These are phyloP conservation scores for Galendromus occidentalis DNA, from an alignment of 1,140 invertebrate genomes.

Conservation along the genomic window DNA sequence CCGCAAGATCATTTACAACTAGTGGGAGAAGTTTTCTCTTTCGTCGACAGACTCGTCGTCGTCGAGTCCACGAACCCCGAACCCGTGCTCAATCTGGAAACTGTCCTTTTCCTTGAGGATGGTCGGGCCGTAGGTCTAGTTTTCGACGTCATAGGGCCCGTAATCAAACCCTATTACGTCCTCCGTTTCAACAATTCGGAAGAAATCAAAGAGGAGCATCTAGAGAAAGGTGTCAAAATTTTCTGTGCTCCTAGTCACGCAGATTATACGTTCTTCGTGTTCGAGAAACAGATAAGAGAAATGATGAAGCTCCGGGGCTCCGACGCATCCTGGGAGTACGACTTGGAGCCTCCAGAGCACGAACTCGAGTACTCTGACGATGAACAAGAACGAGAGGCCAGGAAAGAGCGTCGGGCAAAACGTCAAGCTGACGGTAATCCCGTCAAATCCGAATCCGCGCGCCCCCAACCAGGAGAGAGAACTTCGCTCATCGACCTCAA, in stretches of 20 bases:
- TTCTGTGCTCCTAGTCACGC: background rate
- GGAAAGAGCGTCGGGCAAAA: background rate
- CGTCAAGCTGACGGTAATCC: background rate
- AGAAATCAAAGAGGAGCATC: background rate
- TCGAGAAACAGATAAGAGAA: background rate
- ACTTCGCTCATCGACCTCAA: too few species aligned
- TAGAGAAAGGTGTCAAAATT: background rate
- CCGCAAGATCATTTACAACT: background rate
- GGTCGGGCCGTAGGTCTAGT: background rate
- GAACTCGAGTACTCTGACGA: slow-evolving; percentile 9
- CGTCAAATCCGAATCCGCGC: background rate
- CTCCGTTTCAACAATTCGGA: slow-evolving; percentile 3
- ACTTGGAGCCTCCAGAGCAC: background rate
- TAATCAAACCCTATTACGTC: background rate
- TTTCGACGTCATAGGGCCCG: background rate
- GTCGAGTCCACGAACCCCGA: background rate
- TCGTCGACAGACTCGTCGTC: background rate
- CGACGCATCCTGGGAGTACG: slow-evolving; percentile 1
- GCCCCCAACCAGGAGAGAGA: too few species aligned
- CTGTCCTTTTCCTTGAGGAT: background rate
- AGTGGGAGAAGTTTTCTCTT: background rate
- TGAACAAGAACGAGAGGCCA: background rate
- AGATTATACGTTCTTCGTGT: background rate
- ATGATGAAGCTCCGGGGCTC: background rate
- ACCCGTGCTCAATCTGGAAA: background rate